phyloP scores from a whole-genome alignment of 2,797 vertebrate species.

The Malurus leucopterus region DNA sequence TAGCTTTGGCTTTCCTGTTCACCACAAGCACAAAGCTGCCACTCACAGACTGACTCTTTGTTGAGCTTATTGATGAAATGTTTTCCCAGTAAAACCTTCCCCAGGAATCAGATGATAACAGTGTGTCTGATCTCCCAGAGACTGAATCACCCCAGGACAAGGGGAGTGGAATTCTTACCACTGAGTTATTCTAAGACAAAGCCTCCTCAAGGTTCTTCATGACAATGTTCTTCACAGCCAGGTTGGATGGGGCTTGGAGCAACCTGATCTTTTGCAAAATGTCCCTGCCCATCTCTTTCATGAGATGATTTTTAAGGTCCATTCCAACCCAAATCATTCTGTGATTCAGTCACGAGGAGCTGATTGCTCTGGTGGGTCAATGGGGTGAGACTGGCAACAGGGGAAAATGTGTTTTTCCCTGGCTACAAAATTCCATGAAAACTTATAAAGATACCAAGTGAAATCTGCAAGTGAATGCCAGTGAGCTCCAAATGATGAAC shows the following conservation, averaged over 20 bases:
- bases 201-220: not conserved
- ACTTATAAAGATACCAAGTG: not conserved
- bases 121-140: accelerated
- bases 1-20: not conserved
- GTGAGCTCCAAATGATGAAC: not conserved
- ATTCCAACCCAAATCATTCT: not conserved
- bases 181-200: not conserved
- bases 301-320: not conserved
- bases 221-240: not conserved
- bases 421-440: not conserved
- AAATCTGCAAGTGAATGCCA: not conserved
- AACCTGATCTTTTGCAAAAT: not conserved
- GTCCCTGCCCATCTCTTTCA: not conserved
- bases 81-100: not conserved
- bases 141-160: not conserved
- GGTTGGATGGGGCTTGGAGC: not conserved
- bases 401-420: not conserved
- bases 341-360: not conserved
- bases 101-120: not conserved
- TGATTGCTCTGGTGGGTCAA: not conserved
- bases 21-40: not conserved
- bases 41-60: not conserved
- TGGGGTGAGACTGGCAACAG: not conserved
- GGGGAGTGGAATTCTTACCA: not conserved
- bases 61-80: not conserved